phyloP scores from a whole-genome alignment of 2,113 vertebrate species.

The Rhodinocichla rosea region DNA sequence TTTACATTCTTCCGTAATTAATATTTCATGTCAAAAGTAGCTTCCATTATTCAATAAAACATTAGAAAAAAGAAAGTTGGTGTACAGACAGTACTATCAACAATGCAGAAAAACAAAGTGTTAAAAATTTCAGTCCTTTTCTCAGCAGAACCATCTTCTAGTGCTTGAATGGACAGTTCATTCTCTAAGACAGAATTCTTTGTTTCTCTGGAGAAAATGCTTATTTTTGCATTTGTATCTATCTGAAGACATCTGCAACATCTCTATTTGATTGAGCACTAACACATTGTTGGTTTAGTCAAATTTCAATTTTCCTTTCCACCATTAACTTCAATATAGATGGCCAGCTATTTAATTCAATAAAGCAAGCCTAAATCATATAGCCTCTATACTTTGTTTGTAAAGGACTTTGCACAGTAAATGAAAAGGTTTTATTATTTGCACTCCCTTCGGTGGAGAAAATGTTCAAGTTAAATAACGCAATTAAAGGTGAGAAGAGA shows the following conservation, averaged over 20 bases:
- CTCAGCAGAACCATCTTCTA: not conserved
- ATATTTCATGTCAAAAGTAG: not conserved
- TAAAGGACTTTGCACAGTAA: conserved; percentile 58
- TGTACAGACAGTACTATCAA: not conserved
- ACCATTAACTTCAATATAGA: not conserved
- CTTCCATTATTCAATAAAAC: not conserved
- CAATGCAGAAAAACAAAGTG: not conserved
- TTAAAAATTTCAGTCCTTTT: not conserved
- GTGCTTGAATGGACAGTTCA: not conserved
- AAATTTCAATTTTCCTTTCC: conserved; percentile 12
- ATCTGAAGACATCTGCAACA: not conserved
- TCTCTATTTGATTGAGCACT: not conserved
- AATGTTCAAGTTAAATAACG: conserved; percentile 61
- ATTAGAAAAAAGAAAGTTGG: not conserved
- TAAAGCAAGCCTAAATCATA: conserved; percentile 1
- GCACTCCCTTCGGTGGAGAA: conserved; percentile 3
- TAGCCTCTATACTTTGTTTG: conserved; percentile 34
- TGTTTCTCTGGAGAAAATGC: not conserved
- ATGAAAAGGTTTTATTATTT: conserved; percentile 57
- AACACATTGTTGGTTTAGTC: not conserved
- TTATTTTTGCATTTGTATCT: not conserved
- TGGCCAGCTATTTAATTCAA: not conserved
- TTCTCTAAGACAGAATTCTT: not conserved
- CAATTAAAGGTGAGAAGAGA: conserved; percentile 65
- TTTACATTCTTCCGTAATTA: not conserved